Percentiles rank a stretch among this genome's conserved stretches.
Conservation (phyloP, 1,140 invertebrate genomes). For the Orchestia grillus region DNA sequence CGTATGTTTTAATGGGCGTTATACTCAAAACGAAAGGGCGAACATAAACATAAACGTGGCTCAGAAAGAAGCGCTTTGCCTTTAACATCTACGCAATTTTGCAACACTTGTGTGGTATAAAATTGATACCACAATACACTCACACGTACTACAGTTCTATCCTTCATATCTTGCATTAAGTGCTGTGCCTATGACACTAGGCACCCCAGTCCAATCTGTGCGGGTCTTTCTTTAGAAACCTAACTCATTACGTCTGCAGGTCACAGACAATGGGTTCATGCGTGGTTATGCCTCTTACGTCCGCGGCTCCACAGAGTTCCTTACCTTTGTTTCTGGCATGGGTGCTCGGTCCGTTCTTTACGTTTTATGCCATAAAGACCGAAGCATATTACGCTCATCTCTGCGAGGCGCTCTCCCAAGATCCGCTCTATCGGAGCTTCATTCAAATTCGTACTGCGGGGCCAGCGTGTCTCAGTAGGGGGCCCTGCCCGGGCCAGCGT, state of each 20-base stretch:
- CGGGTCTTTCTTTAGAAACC: background rate
- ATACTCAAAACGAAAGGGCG: too few relatives aligned
- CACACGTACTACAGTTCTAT: background rate
- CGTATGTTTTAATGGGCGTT: too few relatives aligned
- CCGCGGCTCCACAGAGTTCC: background rate
- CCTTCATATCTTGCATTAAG: background rate
- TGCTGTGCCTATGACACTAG: background rate
- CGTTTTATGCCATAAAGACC: slow-evolving; percentile 26
- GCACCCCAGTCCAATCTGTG: background rate
- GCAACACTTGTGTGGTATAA: too few relatives aligned
- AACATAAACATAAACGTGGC: too few relatives aligned
- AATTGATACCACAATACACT: background rate
- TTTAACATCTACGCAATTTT: too few relatives aligned
- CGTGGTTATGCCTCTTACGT: background rate
- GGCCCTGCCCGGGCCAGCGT: background rate
- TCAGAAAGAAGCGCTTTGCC: too few relatives aligned
- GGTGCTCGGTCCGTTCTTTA: background rate
- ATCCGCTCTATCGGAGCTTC: background rate
- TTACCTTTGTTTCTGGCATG: background rate
- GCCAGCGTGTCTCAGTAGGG: background rate
- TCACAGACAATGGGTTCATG: background rate
- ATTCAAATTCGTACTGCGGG: background rate
- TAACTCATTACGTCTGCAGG: background rate
- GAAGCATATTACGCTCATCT: slow-evolving; percentile 9
- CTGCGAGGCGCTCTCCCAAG: background rate